Base-by-base conservation (phyloP, 2,113 vertebrate species). In the Neotragus pygmaeus region DNA sequence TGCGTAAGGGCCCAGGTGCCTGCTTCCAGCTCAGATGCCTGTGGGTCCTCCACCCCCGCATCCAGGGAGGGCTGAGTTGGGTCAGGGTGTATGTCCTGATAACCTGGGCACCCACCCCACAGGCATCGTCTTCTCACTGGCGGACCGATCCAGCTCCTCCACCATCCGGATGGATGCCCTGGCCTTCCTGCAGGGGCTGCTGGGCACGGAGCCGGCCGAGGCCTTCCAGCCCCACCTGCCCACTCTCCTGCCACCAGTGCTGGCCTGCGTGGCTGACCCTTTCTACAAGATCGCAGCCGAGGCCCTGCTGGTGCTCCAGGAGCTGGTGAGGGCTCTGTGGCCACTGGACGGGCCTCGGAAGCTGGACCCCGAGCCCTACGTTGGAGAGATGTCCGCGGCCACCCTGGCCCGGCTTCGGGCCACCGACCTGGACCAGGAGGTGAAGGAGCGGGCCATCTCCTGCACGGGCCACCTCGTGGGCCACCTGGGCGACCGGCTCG, bases 351-450 rank as follows among this genome's bases (percentile, higher is more conserved):
- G 98, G 83, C 78, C 98, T 6, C 96, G 93, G 55, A 25, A 70
- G 0, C 99, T 99, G 25, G 99, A 99, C 49, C 98, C 99, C 2
- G 99, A 99, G 78, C 99, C 99, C 0, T 99, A 99, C 0, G 95
- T 99, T 45, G 99, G 98, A 95, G 99, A 99, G 84, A 95, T 99
- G 89, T 99, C 99, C 45, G 70, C 98, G 0, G 98, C 97, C 11
- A 99, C 99, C 15, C 97, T 99, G 96, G 99, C 99, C 93, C 98
- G 99, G 78, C 99, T 99, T 93, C 99, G 99, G 83, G 99, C 99
- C 2, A 99, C 99, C 3, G 99, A 99, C 98, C 99, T 99, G 0
- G 99, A 99, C 98, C 99, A 99, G 98, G 99, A 99, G 97, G 99
- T 99, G 77, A 99, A 99, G 95, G 99, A 99, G 91, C 98, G 99